These are phyloP conservation scores for Philopedon plagiatum DNA, from an alignment of 2,888 invertebrate species.

Conservation along the genomic window DNA sequence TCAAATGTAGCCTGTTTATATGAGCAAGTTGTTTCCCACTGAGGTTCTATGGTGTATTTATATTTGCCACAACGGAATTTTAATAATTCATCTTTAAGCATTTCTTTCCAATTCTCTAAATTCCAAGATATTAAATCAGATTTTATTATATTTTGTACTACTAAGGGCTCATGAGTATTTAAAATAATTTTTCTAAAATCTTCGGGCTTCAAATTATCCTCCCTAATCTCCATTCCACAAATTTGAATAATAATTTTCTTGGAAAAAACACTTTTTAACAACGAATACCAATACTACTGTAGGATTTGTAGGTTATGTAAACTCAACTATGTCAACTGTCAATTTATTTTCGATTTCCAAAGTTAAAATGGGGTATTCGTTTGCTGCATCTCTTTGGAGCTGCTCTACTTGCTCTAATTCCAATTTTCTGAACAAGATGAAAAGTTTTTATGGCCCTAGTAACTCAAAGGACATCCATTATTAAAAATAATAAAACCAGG, in stretches of 20 bases:
- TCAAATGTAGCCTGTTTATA: conserved; percentile 74
- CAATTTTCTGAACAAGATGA: no score
- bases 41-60: conserved; percentile 72
- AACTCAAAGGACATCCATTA: no score
- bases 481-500: no score
- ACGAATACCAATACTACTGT: no score
- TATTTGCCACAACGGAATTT: conserved; percentile 73
- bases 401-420: no score
- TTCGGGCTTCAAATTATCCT: not conserved
- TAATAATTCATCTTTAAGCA: conserved; percentile 72
- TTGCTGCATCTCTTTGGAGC: no score
- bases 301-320: no score
- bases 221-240: not conserved
- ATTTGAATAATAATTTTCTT: not conserved
- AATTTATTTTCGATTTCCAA: no score
- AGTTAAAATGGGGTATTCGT: no score
- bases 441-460: no score
- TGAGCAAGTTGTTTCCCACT: conserved; percentile 85
- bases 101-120: conserved; percentile 73
- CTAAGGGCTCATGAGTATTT: conserved; percentile 67
- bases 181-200: conserved; percentile 27
- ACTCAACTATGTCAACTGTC: no score
- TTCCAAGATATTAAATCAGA: conserved; percentile 76
- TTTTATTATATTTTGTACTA: conserved; percentile 71
- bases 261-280: not conserved